A percentile compares a stretch with the other conserved stretches of the same genome.
Conservation (phyloP, 2,113 vertebrate species). For the Capra hircus region DNA sequence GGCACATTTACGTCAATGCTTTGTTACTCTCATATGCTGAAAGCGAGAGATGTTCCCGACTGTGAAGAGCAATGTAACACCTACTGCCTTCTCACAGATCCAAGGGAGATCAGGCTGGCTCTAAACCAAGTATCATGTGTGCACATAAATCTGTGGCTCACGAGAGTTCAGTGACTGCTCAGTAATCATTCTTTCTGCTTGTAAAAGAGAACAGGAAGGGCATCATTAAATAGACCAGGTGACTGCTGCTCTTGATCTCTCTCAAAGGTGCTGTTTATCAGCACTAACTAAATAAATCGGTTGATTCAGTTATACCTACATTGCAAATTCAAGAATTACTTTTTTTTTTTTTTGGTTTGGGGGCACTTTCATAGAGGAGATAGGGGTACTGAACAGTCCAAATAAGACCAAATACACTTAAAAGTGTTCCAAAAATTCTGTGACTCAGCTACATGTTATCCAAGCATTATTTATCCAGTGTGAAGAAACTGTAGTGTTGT, state of each 20-base stretch:
- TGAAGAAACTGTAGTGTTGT: background rate
- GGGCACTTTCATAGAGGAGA: background rate
- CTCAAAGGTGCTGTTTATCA: constrained; percentile 69
- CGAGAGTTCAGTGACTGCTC: constrained; percentile 59
- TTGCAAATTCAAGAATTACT: constrained; percentile 53
- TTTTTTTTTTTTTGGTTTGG: background rate
- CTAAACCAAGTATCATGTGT: constrained; percentile 26
- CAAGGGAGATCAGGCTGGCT: background rate
- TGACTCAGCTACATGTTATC: background rate
- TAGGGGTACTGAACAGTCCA: background rate
- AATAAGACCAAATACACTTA: background rate
- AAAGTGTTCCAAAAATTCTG: background rate
- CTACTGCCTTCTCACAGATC: constrained; percentile 34
- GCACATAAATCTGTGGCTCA: background rate
- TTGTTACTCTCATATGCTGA: constrained; percentile 45
- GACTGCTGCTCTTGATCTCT: constrained; percentile 65
- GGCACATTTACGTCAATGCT: constrained; percentile 79
- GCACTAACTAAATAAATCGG: constrained; percentile 73
- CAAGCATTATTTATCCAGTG: background rate
- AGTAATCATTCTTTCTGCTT: constrained; percentile 47
- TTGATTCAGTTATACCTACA: constrained; percentile 54
- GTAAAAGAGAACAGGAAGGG: constrained; percentile 29
- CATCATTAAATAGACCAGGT: constrained; percentile 50
- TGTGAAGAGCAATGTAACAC: constrained; percentile 30
- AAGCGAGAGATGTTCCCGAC: constrained; percentile 46